A percentile compares a stretch with the other conserved stretches of the same genome.
phyloP scores from a whole-genome alignment of 2,113 vertebrate species.

The Azemiops feae region DNA sequence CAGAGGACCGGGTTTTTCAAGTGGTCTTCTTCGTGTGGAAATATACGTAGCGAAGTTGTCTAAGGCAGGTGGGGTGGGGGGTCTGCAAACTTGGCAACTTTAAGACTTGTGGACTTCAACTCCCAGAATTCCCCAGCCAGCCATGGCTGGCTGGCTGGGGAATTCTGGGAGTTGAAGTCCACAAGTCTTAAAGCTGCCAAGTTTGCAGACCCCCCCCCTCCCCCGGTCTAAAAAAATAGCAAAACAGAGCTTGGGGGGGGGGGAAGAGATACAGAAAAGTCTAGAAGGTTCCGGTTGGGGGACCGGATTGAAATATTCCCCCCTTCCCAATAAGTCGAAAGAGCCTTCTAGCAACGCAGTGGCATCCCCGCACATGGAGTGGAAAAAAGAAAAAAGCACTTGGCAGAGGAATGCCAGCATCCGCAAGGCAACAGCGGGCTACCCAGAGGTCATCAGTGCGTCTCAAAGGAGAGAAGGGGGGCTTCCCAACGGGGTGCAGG shows the following conservation, averaged over 20 bases:
- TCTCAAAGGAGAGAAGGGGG: not conserved
- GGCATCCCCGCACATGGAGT: accelerated
- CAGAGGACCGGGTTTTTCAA: not conserved
- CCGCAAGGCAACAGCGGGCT: not conserved
- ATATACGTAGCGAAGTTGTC: not conserved
- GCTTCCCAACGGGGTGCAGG: not conserved
- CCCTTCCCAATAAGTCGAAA: not conserved
- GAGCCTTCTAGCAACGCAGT: not conserved
- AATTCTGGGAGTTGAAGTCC: not conserved
- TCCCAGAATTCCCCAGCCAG: not conserved
- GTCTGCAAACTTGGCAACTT: not conserved
- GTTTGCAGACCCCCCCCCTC: too few species aligned
- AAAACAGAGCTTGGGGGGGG: not conserved
- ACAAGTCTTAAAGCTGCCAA: not conserved
- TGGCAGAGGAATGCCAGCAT: not conserved
- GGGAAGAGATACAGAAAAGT: not conserved
- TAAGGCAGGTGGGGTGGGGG: too few species aligned
- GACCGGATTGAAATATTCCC: not conserved
- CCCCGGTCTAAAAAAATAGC: not conserved
- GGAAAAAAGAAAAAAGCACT: not conserved
- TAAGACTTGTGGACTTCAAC: not conserved
- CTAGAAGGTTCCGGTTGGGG: not conserved
- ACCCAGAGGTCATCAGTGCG: too few species aligned
- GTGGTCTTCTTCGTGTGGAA: not conserved
- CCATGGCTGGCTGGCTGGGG: too few species aligned